Evolutionary conservation across 37 sponge, comb jelly and placozoan species (phyloP), one percentile per base, ranked within the genome.

Genomic region (Lycopodina hypogea): DNA sequence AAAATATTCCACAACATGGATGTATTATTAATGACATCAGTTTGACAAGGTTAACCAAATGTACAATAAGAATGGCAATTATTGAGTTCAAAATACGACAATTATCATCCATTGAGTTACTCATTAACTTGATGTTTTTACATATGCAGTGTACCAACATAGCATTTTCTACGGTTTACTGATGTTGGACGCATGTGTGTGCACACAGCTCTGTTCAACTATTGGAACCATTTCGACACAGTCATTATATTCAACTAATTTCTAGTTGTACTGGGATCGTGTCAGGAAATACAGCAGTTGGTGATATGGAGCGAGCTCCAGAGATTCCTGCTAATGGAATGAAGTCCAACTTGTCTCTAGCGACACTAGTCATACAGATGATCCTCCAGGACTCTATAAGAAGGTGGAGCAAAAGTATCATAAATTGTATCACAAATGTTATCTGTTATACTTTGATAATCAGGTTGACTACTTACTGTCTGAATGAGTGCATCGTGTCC

Each of bases 401-500:
- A 93, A 93, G 88, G 94, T 92, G 29, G 56, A 53, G 14, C 14
- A 18, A 19, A 19, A 19, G 14, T 53, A 19, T 14, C 14, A 53
- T 14, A 19, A n/a, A n/a, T n/a, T n/a, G n/a, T n/a, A 28, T 62
- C n/a, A 8, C 15, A 24, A 9, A 62, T n/a, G 64, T n/a, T 17
- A 14, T 72, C 6, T 51, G 15, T 17, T 72, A 6, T 45, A n/a
- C n/a, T n/a, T 21, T 55, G 30, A 15, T 3, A 9, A 34, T 4
- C 11, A 93, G 93, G 95, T 96, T 75, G 97, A 96, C 78, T 91
- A 89, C 45, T 64, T 96, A 69, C 79, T 96, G 68, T 90, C 94
- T 22, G 97, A 96, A 79, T 96, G 97, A 94, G 97, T 96, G 34
- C 78, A 94, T 0, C 87, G 87, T 55, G 91, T 90, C 75, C 97